phyloP scores from a whole-genome alignment of 2,797 vertebrate genomes.

The Hippopotamyrus pictus region DNA sequence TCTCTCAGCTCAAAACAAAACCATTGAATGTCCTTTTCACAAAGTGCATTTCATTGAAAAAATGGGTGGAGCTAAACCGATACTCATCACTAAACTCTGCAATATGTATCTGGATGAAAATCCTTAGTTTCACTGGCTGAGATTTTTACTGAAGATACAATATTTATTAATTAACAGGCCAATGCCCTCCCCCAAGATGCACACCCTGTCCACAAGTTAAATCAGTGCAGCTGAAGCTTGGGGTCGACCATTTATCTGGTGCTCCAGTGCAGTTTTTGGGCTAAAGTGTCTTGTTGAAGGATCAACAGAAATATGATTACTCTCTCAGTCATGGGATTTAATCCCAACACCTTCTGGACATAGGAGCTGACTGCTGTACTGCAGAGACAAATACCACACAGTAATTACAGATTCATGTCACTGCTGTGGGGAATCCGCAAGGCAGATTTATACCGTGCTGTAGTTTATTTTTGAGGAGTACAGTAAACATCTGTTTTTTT shows the following conservation, averaged over 20 bases:
- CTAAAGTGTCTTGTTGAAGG: background rate
- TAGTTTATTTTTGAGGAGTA: background rate
- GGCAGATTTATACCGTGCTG: background rate
- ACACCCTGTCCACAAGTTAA: background rate
- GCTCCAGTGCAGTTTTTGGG: background rate
- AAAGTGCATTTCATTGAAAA: background rate
- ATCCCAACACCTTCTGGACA: background rate
- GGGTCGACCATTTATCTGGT: background rate
- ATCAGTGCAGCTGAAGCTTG: background rate
- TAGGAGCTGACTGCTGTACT: background rate
- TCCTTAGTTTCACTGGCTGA: background rate
- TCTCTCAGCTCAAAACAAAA: background rate
- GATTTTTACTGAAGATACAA: background rate
- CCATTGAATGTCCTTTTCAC: background rate
- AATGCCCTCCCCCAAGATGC: background rate
- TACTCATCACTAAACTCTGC: background rate
- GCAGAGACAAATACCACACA: background rate
- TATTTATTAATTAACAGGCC: background rate
- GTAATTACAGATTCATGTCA: background rate
- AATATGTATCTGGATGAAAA: background rate
- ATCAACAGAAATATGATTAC: background rate
- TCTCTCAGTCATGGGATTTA: background rate
- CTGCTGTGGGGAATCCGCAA: background rate
- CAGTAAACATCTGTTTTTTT: background rate
- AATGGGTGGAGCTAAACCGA: background rate